A percentile compares a stretch with the other conserved stretches of the same genome.
Conservation (phyloP, 2,797 vertebrate genomes). For the Microchirus variegatus region DNA sequence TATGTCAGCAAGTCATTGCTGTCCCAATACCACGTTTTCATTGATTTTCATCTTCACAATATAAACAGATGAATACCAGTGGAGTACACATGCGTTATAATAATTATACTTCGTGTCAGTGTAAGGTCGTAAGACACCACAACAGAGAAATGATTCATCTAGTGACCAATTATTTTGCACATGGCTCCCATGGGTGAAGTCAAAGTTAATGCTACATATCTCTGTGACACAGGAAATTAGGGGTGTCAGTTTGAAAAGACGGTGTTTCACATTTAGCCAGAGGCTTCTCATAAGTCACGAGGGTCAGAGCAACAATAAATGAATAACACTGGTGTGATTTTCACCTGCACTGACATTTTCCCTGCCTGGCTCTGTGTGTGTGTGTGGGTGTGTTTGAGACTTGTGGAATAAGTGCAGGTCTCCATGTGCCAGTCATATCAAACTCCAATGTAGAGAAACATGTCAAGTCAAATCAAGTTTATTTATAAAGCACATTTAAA, state of each 20-base stretch:
- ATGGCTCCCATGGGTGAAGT: slow-evolving; percentile 21
- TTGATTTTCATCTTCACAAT: neutral
- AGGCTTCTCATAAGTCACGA: slow-evolving; percentile 44
- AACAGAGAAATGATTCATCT: slow-evolving; percentile 46
- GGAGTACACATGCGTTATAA: neutral
- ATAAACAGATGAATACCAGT: neutral
- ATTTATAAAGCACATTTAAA: too few relatives aligned
- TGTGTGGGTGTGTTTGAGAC: slow-evolving; percentile 9
- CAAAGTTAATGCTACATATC: slow-evolving; percentile 28
- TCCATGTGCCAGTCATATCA: slow-evolving; percentile 24
- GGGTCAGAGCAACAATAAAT: neutral
- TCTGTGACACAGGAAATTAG: slow-evolving; percentile 28
- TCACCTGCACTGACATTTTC: slow-evolving; percentile 35
- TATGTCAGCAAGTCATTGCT: neutral
- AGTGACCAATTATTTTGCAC: slow-evolving; percentile 26
- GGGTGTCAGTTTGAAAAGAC: slow-evolving; percentile 30
- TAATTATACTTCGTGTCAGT: neutral
- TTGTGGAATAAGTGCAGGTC: slow-evolving; percentile 7
- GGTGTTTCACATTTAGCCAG: slow-evolving; percentile 48
- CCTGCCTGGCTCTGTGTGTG: neutral
- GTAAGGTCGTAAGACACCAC: slow-evolving; percentile 10
- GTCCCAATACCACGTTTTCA: neutral
- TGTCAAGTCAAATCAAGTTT: too few relatives aligned
- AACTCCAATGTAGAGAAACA: slow-evolving; percentile 22
- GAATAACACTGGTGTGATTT: too few relatives aligned